Evolutionary conservation across 1,140 invertebrate species (phyloP).

Genomic region (Papilio xuthus): DNA sequence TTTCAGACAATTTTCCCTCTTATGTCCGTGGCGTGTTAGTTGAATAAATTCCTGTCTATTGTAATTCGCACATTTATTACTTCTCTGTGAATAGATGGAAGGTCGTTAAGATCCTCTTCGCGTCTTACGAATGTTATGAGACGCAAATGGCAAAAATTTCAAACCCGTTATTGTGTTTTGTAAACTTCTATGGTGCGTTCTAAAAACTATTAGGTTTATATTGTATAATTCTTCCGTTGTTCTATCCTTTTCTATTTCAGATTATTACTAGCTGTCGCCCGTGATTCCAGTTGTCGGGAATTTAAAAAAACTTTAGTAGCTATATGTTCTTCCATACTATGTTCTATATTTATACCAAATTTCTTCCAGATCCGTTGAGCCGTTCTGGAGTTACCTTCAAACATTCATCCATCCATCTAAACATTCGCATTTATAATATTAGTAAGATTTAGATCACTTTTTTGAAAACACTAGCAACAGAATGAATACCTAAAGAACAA

Average conservation of each 20-base stretch:
- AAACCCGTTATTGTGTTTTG: neutral
- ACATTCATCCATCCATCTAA: no score
- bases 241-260: neutral
- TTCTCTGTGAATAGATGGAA: constrained; percentile 19
- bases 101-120: constrained; percentile 32
- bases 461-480: neutral
- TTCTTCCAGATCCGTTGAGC: no score
- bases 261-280: no score
- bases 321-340: no score
- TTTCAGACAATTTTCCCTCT: constrained; percentile 23
- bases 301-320: no score
- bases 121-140: constrained; percentile 19
- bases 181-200: neutral
- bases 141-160: constrained; percentile 8
- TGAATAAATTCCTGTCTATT: constrained; percentile 35
- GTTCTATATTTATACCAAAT: no score
- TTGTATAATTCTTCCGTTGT: neutral
- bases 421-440: no score
- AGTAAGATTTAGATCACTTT: neutral
- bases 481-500: neutral
- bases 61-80: constrained; percentile 34
- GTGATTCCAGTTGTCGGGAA: no score
- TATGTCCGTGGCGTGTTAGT: constrained; percentile 28
- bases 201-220: neutral
- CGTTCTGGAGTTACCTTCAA: no score